These are phyloP conservation scores for Eristalis pertinax DNA, from an alignment of 2,888 invertebrate species.

Conservation along the genomic window DNA sequence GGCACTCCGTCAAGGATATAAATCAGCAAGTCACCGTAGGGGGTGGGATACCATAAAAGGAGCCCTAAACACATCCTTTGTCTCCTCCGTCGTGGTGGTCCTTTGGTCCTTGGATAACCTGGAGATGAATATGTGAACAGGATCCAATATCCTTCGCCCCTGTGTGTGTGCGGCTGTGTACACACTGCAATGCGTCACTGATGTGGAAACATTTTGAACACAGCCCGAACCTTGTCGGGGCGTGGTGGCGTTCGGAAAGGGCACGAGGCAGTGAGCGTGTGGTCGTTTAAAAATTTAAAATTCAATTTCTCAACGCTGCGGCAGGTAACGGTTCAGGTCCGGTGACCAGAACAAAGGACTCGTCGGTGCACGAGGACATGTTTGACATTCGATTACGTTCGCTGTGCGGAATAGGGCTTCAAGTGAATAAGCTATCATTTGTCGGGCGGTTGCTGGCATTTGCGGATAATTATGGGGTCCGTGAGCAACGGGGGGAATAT, in stretches of 20 bases:
- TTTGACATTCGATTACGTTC: slow-evolving; percentile 19
- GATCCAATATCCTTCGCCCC: slow-evolving; percentile 8
- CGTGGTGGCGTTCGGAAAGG: background rate
- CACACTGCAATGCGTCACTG: slow-evolving; percentile 45
- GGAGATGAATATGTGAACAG: slow-evolving; percentile 30
- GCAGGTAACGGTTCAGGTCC: background rate
- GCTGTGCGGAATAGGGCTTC: background rate
- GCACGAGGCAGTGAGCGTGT: background rate
- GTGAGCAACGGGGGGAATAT: background rate
- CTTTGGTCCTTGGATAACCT: background rate
- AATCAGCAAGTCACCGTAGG: slow-evolving; percentile 30
- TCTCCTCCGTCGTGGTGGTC: slow-evolving; percentile 6
- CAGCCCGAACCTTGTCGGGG: background rate
- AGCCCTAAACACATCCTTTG: slow-evolving; percentile 30
- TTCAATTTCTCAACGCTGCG: slow-evolving; percentile 7
- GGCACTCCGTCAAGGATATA: slow-evolving; percentile 16
- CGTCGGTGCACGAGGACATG: slow-evolving; percentile 22
- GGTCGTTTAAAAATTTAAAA: slow-evolving; percentile 17
- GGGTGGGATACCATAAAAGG: slow-evolving; percentile 3
- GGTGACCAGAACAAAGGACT: slow-evolving; percentile 21
- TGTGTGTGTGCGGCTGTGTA: background rate
- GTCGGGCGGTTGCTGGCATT: background rate
- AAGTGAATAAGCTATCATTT: background rate
- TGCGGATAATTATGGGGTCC: slow-evolving; percentile 14
- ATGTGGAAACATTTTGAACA: slow-evolving; percentile 24